Evolutionary conservation across 2,888 invertebrate genomes (phyloP).

Genomic region (Dascillus cervinus): DNA sequence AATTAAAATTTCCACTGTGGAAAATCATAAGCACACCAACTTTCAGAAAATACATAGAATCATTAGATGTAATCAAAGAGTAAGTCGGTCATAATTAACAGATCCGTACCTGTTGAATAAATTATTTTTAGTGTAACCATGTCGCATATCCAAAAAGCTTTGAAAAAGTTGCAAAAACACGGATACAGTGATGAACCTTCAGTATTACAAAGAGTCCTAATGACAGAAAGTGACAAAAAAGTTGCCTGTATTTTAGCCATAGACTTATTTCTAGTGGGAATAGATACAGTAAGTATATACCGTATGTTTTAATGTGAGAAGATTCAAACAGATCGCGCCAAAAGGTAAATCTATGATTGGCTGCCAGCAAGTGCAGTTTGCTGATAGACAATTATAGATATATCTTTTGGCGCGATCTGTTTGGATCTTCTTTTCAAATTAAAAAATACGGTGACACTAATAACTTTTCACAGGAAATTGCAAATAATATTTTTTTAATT

Average conservation of each 20-base stretch:
- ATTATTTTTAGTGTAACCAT: conserved; percentile 51
- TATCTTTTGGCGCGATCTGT: no score
- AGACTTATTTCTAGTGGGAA: conserved; percentile 72
- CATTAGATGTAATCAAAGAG: conserved; percentile 62
- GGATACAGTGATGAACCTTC: conserved; percentile 46
- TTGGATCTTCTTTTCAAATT: no score
- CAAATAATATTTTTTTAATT: no score
- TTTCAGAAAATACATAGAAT: conserved; percentile 54
- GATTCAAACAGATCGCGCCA: no score
- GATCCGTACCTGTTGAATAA: neutral
- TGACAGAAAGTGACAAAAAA: conserved; percentile 51
- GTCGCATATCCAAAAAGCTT: conserved; percentile 53
- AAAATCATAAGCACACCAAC: conserved; percentile 54
- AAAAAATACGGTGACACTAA: no score
- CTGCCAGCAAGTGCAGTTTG: no score
- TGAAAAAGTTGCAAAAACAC: conserved; percentile 39
- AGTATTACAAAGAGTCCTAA: conserved; percentile 55
- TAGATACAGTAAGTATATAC: conserved; percentile 56
- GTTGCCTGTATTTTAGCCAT: conserved; percentile 63
- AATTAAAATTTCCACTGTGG: conserved; percentile 62
- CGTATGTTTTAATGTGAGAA: no score
- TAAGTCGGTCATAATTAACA: conserved; percentile 32
- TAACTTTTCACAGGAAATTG: no score
- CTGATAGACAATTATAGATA: no score
- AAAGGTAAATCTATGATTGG: no score